Evolutionary conservation across 2,888 invertebrate species (phyloP).

Genomic region (Ophion ventricosus): DNA sequence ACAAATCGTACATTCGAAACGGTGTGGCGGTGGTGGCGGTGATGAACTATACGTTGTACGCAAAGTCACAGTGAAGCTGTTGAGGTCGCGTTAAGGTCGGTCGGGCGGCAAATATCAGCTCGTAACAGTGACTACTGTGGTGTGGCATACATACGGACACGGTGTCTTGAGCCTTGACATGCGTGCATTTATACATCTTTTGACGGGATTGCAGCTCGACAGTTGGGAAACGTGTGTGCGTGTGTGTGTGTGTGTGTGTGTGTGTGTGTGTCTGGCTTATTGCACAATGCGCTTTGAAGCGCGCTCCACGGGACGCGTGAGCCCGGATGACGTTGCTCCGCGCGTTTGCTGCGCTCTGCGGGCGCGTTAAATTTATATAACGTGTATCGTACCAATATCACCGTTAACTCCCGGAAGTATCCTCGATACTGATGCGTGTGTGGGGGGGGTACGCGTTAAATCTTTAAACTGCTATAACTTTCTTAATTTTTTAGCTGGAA

Average conservation of each 20-base stretch:
- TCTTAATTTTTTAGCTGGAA: too few species aligned
- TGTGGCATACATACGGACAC: not conserved
- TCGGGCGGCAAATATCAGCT: conserved; percentile 18
- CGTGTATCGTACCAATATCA: conserved; percentile 13
- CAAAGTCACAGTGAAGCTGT: conserved; percentile 56
- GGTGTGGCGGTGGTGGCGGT: not conserved
- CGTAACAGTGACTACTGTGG: conserved; percentile 10
- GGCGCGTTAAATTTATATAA: conserved; percentile 8
- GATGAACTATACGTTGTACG: conserved; percentile 4
- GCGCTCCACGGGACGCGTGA: not conserved
- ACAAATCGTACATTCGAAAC: conserved; percentile 37
- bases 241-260: not conserved
- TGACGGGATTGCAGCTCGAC: not conserved
- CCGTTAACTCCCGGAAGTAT: conserved; percentile 30
- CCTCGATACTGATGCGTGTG: not conserved
- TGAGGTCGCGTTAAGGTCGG: conserved; percentile 64
- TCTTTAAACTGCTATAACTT: too few species aligned
- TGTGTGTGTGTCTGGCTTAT: not conserved
- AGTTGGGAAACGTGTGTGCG: not conserved
- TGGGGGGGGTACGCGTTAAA: not conserved
- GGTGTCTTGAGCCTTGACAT: not conserved
- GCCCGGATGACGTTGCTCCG: conserved; percentile 23
- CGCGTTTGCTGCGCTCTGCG: conserved; percentile 14
- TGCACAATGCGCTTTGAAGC: conserved; percentile 54
- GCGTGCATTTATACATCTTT: not conserved